Evolutionary conservation across 1,140 invertebrate species (phyloP).

Genomic region (Apis dorsata): DNA sequence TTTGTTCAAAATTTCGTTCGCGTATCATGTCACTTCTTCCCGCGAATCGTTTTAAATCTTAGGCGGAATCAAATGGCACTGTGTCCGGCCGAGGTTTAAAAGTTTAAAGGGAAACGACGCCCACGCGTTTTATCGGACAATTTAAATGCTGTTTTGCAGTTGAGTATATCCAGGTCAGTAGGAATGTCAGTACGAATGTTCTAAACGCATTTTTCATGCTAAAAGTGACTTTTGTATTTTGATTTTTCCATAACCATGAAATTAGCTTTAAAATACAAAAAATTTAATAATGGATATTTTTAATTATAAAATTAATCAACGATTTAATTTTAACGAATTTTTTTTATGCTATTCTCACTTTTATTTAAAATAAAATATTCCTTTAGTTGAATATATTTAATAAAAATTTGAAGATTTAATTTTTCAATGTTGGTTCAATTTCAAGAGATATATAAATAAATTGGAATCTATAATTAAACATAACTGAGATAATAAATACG

Average conservation of each 20-base stretch:
- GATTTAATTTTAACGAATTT: background rate
- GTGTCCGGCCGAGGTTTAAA: background rate
- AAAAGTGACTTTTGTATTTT: background rate
- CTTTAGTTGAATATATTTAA: background rate
- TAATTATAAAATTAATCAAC: background rate
- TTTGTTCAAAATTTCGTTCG: constrained; percentile 9
- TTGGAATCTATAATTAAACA: constrained; percentile 1
- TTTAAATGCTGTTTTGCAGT: background rate
- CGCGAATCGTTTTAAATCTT: background rate
- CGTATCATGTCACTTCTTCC: background rate
- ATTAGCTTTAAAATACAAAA: background rate
- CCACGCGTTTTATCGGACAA: constrained; percentile 5
- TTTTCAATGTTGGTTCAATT: background rate
- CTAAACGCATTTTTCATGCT: background rate
- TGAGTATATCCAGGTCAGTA: background rate
- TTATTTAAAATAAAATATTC: background rate
- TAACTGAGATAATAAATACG: background rate
- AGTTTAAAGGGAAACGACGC: background rate
- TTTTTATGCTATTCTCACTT: background rate
- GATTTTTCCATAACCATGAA: background rate
- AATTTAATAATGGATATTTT: background rate
- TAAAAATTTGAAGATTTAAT: background rate
- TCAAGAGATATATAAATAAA: background rate
- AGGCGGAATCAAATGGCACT: background rate
- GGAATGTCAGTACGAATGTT: background rate